Evolutionary conservation across 2,888 invertebrate genomes (phyloP).

Genomic region (Lysandra bellargus): DNA sequence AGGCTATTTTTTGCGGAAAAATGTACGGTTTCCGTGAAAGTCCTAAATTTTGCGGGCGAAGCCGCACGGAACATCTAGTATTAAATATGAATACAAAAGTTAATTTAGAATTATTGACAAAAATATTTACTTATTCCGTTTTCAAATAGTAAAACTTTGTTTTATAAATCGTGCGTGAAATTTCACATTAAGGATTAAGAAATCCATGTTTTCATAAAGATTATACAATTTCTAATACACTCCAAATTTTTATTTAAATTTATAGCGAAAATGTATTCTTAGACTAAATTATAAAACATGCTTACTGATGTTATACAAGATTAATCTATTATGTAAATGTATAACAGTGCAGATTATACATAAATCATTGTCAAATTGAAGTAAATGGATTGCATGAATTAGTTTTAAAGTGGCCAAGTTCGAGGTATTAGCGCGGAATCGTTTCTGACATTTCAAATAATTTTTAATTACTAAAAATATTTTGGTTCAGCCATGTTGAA

Average conservation of each 20-base stretch:
- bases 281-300: neutral
- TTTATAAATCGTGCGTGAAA: neutral
- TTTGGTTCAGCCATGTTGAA: too few relatives aligned
- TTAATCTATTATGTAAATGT: constrained; percentile 2
- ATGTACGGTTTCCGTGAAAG: too few relatives aligned
- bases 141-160: neutral
- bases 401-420: neutral
- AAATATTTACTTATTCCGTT: neutral
- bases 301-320: constrained; percentile 1
- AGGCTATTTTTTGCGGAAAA: too few relatives aligned
- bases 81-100: too few relatives aligned
- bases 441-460: neutral
- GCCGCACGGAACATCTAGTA: too few relatives aligned
- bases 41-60: too few relatives aligned
- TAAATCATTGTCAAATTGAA: constrained; percentile 1
- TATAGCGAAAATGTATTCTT: neutral
- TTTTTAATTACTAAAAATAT: neutral
- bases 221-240: neutral
- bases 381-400: neutral
- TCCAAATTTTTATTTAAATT: neutral
- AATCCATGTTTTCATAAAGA: constrained; percentile 1
- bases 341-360: neutral
- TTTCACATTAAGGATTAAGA: constrained; percentile 4
- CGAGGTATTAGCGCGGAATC: neutral
- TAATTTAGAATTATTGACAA: too few relatives aligned